Percentiles rank a stretch among this genome's conserved stretches.
These are phyloP conservation scores for Chrysolina haemoptera DNA, from an alignment of 2,888 invertebrate genomes.

Conservation along the genomic window DNA sequence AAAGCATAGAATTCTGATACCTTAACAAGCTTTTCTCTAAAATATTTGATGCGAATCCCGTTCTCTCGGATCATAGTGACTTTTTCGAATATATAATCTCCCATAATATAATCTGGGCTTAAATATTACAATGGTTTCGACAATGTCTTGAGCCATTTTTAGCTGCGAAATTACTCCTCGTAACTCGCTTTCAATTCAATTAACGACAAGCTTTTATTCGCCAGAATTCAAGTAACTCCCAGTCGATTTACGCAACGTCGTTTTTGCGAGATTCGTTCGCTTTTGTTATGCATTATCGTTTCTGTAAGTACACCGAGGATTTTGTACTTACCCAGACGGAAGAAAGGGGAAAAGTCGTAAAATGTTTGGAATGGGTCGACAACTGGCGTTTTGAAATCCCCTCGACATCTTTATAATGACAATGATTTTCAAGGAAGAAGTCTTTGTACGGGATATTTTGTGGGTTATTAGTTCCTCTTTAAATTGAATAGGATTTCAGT, in stretches of 20 bases:
- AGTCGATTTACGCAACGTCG: slow-evolving; percentile 20
- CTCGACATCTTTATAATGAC: neutral
- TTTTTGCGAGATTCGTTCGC: neutral
- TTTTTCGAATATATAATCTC: neutral
- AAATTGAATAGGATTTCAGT: neutral
- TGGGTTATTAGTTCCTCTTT: neutral
- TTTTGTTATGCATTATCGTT: slow-evolving; percentile 12
- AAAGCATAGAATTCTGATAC: no score
- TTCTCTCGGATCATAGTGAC: neutral
- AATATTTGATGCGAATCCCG: neutral
- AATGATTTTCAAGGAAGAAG: neutral
- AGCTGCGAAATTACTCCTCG: slow-evolving; percentile 31
- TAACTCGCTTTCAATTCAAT: slow-evolving; percentile 28
- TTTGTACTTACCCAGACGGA: neutral
- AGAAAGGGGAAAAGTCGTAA: slow-evolving; percentile 8
- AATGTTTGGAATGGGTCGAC: slow-evolving; percentile 1
- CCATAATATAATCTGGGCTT: slow-evolving; percentile 35
- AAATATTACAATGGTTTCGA: slow-evolving; percentile 37
- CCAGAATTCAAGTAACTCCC: slow-evolving; percentile 11
- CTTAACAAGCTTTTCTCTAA: no score
- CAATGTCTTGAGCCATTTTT: slow-evolving; percentile 37
- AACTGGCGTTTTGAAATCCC: neutral
- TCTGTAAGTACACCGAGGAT: neutral
- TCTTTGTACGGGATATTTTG: neutral
- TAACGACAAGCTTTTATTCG: slow-evolving; percentile 30